Evolutionary conservation across 1,140 invertebrate species (phyloP).

Genomic region (Aleiodes sp.): DNA sequence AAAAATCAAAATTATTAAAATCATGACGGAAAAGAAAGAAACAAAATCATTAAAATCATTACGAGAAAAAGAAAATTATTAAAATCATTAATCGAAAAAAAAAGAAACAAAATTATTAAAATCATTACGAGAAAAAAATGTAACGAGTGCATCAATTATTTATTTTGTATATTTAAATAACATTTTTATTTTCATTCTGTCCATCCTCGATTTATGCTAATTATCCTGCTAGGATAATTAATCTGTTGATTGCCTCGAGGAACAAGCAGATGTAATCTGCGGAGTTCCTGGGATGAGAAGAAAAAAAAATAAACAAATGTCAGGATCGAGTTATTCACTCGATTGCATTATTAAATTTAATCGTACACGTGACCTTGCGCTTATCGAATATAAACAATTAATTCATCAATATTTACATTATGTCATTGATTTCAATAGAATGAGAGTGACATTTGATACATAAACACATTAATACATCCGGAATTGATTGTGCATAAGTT

Average conservation of each 20-base stretch:
- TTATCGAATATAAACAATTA: too few relatives aligned
- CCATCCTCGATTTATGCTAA: not conserved
- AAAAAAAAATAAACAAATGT: not conserved
- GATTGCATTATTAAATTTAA: too few relatives aligned
- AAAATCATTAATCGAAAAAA: too few relatives aligned
- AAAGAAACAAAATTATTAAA: not conserved
- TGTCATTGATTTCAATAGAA: too few relatives aligned
- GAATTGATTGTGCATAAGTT: too few relatives aligned
- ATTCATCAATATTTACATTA: too few relatives aligned
- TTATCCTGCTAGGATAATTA: slow-evolving; percentile 5
- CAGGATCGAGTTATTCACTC: too few relatives aligned
- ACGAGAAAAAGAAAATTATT: not conserved
- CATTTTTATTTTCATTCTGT: too few relatives aligned
- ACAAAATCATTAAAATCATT: not conserved
- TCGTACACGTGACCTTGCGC: too few relatives aligned
- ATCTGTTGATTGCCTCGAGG: not conserved
- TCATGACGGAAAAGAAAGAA: not conserved
- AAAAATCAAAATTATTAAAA: not conserved
- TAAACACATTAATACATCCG: too few relatives aligned
- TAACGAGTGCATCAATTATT: not conserved
- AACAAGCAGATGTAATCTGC: slow-evolving; percentile 5
- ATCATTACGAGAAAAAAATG: not conserved
- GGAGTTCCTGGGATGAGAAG: not conserved
- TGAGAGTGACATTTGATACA: too few relatives aligned
- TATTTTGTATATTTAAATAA: too few relatives aligned